Conservation (phyloP, 2,113 vertebrate species). For the Xiphophorus maculatus region DNA sequence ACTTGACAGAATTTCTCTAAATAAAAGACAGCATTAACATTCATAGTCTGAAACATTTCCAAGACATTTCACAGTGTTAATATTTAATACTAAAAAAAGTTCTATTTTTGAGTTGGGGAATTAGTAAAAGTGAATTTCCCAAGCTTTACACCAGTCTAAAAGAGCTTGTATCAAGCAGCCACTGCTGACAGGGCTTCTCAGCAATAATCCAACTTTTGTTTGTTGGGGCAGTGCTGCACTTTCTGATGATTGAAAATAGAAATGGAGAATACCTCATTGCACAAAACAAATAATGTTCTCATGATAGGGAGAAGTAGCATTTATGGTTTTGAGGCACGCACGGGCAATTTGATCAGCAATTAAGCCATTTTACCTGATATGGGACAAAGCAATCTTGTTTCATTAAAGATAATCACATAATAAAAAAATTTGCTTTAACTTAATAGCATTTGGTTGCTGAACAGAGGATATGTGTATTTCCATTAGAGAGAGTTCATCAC, state of each 20-base stretch:
- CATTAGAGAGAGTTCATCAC: not conserved
- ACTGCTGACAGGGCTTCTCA: not conserved
- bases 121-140: not conserved
- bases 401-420: not conserved
- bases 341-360: not conserved
- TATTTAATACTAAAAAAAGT: not conserved
- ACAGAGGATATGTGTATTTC: not conserved
- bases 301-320: not conserved
- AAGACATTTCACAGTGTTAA: not conserved
- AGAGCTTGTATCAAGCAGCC: not conserved
- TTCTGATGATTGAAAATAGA: constrained; percentile 1
- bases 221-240: not conserved
- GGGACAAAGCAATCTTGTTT: too few species aligned
- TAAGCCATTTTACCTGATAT: not conserved
- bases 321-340: not conserved
- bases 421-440: not conserved
- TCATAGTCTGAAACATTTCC: not conserved
- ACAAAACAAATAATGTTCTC: not conserved
- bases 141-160: not conserved
- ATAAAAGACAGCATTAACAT: not conserved
- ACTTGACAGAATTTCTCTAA: too few species aligned
- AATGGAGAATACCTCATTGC: not conserved
- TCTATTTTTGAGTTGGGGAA: not conserved
- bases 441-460: not conserved
- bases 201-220: not conserved